Percentiles rank a stretch among this genome's conserved stretches.
Conservation (phyloP, 53 echinoderm and acorn worm genomes). For the Apostichopus leukothele region DNA sequence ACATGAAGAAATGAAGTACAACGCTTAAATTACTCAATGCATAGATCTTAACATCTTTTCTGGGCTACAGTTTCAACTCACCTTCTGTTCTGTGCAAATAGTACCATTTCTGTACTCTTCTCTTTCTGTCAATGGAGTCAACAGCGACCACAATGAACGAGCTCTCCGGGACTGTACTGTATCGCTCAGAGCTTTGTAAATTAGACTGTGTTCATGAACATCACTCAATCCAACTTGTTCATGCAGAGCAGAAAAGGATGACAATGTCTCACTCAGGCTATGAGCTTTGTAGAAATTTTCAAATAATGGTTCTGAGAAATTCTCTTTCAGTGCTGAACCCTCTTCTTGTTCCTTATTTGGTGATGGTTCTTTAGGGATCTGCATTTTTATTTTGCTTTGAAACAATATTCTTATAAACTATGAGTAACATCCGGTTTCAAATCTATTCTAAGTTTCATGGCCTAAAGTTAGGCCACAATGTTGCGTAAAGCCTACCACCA, state of each 20-base stretch:
- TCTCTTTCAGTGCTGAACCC: conserved; percentile 16
- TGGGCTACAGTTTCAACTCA: background rate
- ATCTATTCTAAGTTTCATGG: too few relatives aligned
- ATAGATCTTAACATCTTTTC: too few relatives aligned
- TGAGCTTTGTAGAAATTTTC: conserved; percentile 17
- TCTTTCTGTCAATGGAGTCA: background rate
- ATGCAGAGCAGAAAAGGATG: conserved; percentile 17
- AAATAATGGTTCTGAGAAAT: conserved; percentile 39
- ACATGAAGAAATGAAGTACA: too few relatives aligned
- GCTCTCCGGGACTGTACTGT: conserved; percentile 32
- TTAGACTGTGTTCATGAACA: background rate
- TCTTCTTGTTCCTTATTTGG: background rate
- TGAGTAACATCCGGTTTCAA: too few relatives aligned
- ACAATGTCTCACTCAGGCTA: background rate
- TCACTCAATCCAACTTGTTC: conserved; percentile 18
- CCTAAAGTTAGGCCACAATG: too few relatives aligned
- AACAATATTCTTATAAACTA: too few relatives aligned
- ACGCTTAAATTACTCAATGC: too few relatives aligned
- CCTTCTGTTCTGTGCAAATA: conserved; percentile 18
- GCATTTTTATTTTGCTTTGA: background rate
- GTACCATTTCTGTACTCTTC: conserved; percentile 16
- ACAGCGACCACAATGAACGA: conserved; percentile 2
- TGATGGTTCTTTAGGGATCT: background rate
- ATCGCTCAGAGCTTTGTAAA: conserved; percentile 17
- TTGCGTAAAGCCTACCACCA: too few relatives aligned